Evolutionary conservation across 2,797 vertebrate genomes (phyloP).

Genomic region (Chromis chromis): DNA sequence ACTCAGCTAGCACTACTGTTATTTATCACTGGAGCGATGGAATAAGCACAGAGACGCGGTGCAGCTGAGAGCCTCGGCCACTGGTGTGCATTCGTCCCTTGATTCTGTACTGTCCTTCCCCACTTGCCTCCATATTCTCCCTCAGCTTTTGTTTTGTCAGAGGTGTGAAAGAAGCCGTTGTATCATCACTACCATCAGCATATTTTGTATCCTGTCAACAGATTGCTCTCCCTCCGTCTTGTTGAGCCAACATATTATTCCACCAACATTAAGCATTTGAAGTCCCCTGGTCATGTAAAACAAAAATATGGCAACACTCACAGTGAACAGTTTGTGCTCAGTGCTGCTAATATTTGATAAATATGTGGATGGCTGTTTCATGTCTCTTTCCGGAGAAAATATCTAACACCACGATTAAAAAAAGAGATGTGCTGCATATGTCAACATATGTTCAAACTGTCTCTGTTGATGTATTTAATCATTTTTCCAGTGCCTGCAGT

Average conservation of each 20-base stretch:
- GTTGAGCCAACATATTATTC: conserved; percentile 40
- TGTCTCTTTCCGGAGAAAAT: not conserved
- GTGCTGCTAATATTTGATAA: not conserved
- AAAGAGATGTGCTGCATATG: not conserved
- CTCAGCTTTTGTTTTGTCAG: conserved; percentile 10
- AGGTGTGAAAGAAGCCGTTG: conserved; percentile 23
- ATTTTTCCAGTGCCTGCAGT: conserved; percentile 16
- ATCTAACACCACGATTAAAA: not conserved
- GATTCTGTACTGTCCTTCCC: not conserved
- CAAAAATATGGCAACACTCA: not conserved
- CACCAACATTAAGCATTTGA: conserved; percentile 35
- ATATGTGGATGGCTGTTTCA: not conserved
- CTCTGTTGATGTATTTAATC: conserved; percentile 4
- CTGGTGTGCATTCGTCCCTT: not conserved
- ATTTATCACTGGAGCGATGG: not conserved
- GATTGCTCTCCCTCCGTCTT: conserved; percentile 3
- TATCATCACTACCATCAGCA: conserved; percentile 21
- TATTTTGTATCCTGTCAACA: conserved; percentile 56
- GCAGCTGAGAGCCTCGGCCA: not conserved
- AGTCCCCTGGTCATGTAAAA: conserved; percentile 6
- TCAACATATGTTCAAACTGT: conserved; percentile 2
- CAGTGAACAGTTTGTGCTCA: not conserved
- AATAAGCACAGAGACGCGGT: conserved; percentile 3
- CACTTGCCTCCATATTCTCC: not conserved
- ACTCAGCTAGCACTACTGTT: not conserved